These are phyloP conservation scores for Cydia amplana DNA, from an alignment of 1,140 invertebrate species.

Conservation along the genomic window DNA sequence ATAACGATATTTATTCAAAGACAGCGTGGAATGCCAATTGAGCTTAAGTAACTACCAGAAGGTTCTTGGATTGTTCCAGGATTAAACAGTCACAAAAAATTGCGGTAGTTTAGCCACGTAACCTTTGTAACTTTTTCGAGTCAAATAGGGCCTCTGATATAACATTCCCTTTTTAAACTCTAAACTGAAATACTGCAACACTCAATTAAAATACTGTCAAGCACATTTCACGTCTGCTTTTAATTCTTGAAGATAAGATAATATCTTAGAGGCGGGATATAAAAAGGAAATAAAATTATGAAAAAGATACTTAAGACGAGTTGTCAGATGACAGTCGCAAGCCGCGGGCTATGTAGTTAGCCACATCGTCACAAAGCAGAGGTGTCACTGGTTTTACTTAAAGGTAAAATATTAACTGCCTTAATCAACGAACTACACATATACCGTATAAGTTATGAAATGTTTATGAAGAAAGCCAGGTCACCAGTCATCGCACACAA, in stretches of 20 bases:
- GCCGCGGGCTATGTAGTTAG: conserved; percentile 45
- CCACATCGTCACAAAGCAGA: neutral
- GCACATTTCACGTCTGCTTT: conserved; percentile 42
- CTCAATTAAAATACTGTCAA: conserved; percentile 19
- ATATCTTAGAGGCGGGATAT: conserved; percentile 55
- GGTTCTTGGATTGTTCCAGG: too few relatives aligned
- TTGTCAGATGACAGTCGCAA: conserved; percentile 67
- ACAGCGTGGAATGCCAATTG: too few relatives aligned
- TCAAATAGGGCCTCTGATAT: neutral
- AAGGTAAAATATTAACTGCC: too few relatives aligned
- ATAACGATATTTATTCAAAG: neutral
- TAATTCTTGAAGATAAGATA: conserved; percentile 62
- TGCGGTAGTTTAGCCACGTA: too few relatives aligned
- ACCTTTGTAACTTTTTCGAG: neutral
- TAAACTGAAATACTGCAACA: neutral
- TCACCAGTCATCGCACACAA: too few relatives aligned
- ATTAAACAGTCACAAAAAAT: too few relatives aligned
- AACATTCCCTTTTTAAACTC: neutral
- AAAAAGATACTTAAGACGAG: conserved; percentile 59
- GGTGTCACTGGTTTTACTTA: neutral
- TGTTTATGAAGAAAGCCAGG: too few relatives aligned
- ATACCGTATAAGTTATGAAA: too few relatives aligned
- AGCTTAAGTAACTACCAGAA: too few relatives aligned
- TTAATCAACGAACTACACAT: too few relatives aligned
- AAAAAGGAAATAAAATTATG: conserved; percentile 62